Percentiles rank a stretch among this genome's conserved stretches.
Evolutionary conservation across 2,888 invertebrate genomes (phyloP).

Genomic region (Drosophila eohydei): DNA sequence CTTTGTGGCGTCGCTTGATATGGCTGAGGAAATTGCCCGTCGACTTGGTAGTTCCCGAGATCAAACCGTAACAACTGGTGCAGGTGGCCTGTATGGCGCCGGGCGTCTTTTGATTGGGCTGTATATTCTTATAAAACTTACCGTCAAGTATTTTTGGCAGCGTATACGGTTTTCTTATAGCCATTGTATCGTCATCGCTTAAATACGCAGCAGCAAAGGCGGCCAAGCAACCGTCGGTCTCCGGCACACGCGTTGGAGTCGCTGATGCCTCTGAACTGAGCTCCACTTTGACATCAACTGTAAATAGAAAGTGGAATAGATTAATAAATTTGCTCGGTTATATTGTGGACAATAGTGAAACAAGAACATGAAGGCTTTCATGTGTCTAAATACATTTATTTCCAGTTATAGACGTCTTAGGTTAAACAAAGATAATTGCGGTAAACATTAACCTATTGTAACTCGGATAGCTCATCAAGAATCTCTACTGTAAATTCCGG

Average conservation of each 20-base stretch:
- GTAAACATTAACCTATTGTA: conserved; percentile 43
- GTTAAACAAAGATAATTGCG: conserved; percentile 26
- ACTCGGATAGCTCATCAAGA: conserved; percentile 77
- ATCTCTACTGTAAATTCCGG: conserved; percentile 80
- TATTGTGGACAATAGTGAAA: neutral
- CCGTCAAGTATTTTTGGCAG: conserved; percentile 82
- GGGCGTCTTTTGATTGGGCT: conserved; percentile 80
- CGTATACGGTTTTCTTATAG: conserved; percentile 66
- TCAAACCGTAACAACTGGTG: conserved; percentile 77
- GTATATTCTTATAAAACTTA: conserved; percentile 81
- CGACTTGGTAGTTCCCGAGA: conserved; percentile 82
- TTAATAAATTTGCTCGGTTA: neutral
- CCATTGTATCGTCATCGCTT: conserved; percentile 65
- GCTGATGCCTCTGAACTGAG: conserved; percentile 18
- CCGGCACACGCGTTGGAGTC: conserved; percentile 32
- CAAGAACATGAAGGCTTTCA: conserved; percentile 11
- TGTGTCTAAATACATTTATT: conserved; percentile 15
- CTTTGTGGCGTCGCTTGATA: conserved; percentile 81
- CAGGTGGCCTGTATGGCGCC: conserved; percentile 83
- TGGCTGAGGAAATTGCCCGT: conserved; percentile 83
- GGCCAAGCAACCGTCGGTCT: conserved; percentile 32
- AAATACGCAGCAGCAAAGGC: conserved; percentile 39
- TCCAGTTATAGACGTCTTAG: conserved; percentile 39
- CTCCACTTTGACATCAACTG: conserved; percentile 66
- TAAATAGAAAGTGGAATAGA: conserved; percentile 29